These are phyloP conservation scores for Chouioia cunea DNA, from an alignment of 2,888 invertebrate species.

Conservation along the genomic window DNA sequence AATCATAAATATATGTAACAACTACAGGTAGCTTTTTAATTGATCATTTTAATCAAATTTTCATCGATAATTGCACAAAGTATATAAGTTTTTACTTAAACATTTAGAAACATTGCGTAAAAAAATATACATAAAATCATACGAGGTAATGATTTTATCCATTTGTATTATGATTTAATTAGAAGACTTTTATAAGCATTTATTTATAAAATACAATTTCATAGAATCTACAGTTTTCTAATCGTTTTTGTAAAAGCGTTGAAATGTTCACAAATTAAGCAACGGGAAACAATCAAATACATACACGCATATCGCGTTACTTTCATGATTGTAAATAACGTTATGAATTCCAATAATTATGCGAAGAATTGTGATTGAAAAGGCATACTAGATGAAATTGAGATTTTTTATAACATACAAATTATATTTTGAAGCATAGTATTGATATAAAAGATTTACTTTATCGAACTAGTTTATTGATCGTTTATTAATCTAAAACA, in stretches of 20 bases:
- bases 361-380: conserved; percentile 23
- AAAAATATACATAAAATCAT: conserved; percentile 20
- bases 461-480: too few relatives aligned
- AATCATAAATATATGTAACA: conserved; percentile 1
- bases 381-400: background rate
- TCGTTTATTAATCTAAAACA: too few relatives aligned
- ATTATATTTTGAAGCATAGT: background rate
- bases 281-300: conserved; percentile 33
- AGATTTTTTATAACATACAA: conserved; percentile 24
- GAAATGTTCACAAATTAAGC: conserved; percentile 14
- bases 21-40: background rate
- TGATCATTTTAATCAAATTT: too few relatives aligned
- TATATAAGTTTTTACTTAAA: too few relatives aligned
- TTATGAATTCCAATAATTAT: conserved; percentile 17
- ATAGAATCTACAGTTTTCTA: conserved; percentile 45
- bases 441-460: too few relatives aligned
- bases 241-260: conserved; percentile 29
- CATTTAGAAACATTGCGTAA: too few relatives aligned
- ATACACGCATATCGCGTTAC: conserved; percentile 34
- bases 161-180: conserved; percentile 19
- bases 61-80: too few relatives aligned
- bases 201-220: conserved; percentile 26
- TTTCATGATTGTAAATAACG: conserved; percentile 34
- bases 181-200: conserved; percentile 33
- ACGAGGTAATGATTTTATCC: conserved; percentile 18